Conservation (phyloP, 2,797 vertebrate species). For the Alauda arvensis region DNA sequence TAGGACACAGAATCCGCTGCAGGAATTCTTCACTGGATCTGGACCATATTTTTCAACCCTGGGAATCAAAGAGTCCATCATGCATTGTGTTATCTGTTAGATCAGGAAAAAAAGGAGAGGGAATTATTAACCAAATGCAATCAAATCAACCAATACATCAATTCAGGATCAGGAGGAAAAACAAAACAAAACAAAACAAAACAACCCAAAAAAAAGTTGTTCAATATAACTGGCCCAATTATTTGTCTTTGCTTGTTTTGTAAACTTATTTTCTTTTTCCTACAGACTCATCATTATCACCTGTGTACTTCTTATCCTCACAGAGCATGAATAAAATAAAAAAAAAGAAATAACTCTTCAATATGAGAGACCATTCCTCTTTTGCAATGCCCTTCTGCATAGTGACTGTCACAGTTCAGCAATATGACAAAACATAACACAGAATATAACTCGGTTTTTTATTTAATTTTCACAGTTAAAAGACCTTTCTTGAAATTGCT, state of each 20-base stretch:
- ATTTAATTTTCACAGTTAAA: not conserved
- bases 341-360: not conserved
- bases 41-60: not conserved
- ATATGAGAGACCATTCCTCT: not conserved
- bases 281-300: not conserved
- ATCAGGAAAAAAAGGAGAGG: rapidly evolving
- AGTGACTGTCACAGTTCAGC: not conserved
- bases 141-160: not conserved
- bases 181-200: not conserved
- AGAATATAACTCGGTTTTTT: not conserved
- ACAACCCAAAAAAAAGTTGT: rapidly evolving
- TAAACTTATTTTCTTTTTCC: not conserved
- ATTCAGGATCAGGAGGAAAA: not conserved
- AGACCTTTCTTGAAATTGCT: not conserved
- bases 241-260: not conserved
- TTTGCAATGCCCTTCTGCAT: not conserved
- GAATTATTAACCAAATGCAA: not conserved
- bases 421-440: not conserved
- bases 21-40: not conserved
- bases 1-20: not conserved
- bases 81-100: not conserved
- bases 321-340: not conserved
- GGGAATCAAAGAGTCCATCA: not conserved
- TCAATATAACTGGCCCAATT: not conserved
- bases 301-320: not conserved